Base-by-base conservation (phyloP, 2,113 vertebrate species). In the Pseudois nayaur region DNA sequence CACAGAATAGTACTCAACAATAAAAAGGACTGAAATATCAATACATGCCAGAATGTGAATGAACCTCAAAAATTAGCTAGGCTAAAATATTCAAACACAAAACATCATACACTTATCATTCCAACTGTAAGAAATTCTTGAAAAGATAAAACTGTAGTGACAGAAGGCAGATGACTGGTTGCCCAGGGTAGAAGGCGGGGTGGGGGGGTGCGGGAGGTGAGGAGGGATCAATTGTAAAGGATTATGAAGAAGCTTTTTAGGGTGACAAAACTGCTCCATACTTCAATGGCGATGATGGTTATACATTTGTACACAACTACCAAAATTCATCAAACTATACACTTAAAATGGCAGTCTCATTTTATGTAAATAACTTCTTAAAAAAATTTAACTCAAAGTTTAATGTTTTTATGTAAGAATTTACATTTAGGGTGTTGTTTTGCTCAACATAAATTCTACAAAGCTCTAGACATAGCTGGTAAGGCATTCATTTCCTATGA, bases 311-410 rank as follows among this genome's bases (percentile, higher is more conserved):
- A 90, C 9, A 87, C 23, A 89, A 83, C 43, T 36, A 74, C 40
- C 40, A 91, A 93, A 95, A 87, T 50, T 89, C 54, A 92, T 81
- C 85, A 57, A 85, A 96, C 33, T 60, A 60, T 48, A 94, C n/a
- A 86, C 3, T 89, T 74, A 89, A 97, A 89, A 91, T 67, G 17
- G 29, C 7, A 48, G 52, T 96, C 92, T 92, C 50, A 94, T 33
- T 91, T 87, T 89, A 55, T 64, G 64, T 84, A 92, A 87, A 36
- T 40, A 85, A 71, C 36, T 71, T 3, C 33, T 79, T 36, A 27
- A 89, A 64, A 64, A 78, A 21, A 88, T 15, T 81, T 8, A 91
- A 87, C 27, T 1, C 29, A 91, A 89, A 78, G 36, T 4, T 89
- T 89, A 81, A 40, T 9, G 19, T 29, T 83, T 95, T 89, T 86